Evolutionary conservation across 1,140 invertebrate species (phyloP).

Genomic region (Ericerus pela): DNA sequence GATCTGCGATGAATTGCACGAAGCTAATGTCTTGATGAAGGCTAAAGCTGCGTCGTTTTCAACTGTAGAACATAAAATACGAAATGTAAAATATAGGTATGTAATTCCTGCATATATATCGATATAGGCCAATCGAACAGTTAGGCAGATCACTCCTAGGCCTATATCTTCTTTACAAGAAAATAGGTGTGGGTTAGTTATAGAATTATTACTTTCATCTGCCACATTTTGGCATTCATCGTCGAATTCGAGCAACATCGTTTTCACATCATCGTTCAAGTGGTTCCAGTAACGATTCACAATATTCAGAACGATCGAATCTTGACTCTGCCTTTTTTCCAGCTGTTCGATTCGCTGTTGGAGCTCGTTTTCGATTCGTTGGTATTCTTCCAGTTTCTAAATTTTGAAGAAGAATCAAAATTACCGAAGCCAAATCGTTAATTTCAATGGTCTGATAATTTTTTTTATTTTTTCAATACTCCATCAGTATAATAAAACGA

Average conservation of each 20-base stretch:
- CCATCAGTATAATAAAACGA: no score
- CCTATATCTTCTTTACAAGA: no score
- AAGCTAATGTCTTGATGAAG: constrained; percentile 87
- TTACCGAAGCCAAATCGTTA: no score
- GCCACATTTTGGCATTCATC: constrained; percentile 91
- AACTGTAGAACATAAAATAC: constrained; percentile 44
- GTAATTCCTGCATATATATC: not conserved
- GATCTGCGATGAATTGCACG: constrained; percentile 93
- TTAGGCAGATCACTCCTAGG: not conserved
- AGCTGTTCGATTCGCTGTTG: constrained; percentile 86
- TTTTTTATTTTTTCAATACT: no score
- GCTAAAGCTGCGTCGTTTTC: constrained; percentile 93
- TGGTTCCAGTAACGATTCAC: constrained; percentile 98
- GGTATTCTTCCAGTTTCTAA: constrained; percentile 74
- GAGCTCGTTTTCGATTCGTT: constrained; percentile 75
- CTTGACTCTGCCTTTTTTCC: constrained; percentile 90
- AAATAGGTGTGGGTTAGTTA: no score
- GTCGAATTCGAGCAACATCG: constrained; percentile 87
- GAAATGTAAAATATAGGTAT: constrained; percentile 20
- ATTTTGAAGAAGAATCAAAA: no score
- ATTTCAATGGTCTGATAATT: no score
- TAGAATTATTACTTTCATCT: constrained; percentile 42
- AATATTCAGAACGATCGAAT: constrained; percentile 93
- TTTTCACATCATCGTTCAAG: constrained; percentile 88
- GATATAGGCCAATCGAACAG: not conserved